A percentile compares a stretch with the other conserved stretches of the same genome.
phyloP scores from a whole-genome alignment of 2,113 vertebrate genomes.

The Delphinapterus leucas region DNA sequence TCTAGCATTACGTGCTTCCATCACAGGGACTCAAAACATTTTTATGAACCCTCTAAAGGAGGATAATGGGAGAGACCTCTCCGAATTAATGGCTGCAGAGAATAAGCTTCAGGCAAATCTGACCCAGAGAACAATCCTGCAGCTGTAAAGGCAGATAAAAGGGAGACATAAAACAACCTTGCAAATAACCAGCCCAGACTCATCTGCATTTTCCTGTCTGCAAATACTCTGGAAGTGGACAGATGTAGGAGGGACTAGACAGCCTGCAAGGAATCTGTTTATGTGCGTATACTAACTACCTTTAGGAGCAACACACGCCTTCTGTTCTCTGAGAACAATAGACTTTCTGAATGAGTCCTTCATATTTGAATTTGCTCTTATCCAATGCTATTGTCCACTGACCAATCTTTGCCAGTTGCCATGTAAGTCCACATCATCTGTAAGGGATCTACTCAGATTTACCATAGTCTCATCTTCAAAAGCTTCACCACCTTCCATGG shows the following conservation, averaged over 20 bases:
- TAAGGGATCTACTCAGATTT: not conserved
- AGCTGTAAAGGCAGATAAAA: not conserved
- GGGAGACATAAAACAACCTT: constrained; percentile 12
- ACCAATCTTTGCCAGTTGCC: not conserved
- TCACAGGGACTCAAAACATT: constrained; percentile 17
- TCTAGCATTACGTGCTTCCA: not conserved
- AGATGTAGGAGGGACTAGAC: not conserved
- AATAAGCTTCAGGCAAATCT: not conserved
- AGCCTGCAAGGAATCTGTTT: not conserved
- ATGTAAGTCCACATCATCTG: not conserved
- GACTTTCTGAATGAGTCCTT: not conserved
- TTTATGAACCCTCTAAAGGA: constrained; percentile 32
- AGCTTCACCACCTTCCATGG: not conserved
- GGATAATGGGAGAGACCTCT: not conserved
- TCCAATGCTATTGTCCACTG: not conserved
- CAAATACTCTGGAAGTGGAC: not conserved
- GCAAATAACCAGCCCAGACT: not conserved
- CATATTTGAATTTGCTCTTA: not conserved
- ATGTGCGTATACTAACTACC: not conserved
- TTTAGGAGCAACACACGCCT: not conserved
- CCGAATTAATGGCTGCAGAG: not conserved
- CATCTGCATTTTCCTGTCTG: not conserved
- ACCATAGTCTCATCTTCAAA: not conserved
- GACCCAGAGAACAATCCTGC: not conserved
- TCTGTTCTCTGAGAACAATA: not conserved